These are phyloP conservation scores for Chelonoidis abingdonii DNA, from an alignment of 2,113 vertebrate genomes.

Conservation along the genomic window DNA sequence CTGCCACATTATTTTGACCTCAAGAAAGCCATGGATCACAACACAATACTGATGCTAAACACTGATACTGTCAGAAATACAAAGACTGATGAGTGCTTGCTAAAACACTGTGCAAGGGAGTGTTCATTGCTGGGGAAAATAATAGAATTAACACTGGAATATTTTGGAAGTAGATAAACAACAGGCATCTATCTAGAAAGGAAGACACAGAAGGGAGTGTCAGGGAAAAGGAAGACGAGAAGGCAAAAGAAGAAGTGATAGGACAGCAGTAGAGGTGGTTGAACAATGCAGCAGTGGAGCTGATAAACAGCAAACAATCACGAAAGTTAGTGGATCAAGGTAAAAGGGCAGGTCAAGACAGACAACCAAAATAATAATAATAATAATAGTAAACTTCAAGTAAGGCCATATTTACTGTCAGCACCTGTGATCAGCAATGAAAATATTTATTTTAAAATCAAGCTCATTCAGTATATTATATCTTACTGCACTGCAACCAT, in stretches of 20 bases:
- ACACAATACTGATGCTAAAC: slow-evolving; percentile 20
- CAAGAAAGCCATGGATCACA: slow-evolving; percentile 12
- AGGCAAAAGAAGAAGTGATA: slow-evolving; percentile 35
- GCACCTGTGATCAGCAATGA: slow-evolving; percentile 45
- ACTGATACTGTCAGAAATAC: slow-evolving; percentile 26
- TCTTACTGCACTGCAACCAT: background rate
- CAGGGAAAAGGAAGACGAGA: slow-evolving; percentile 8
- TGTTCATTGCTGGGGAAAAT: slow-evolving; percentile 40
- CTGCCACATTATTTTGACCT: slow-evolving; percentile 31
- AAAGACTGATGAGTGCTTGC: slow-evolving; percentile 31
- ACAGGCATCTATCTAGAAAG: background rate
- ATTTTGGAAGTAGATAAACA: slow-evolving; percentile 12
- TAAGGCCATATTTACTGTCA: slow-evolving; percentile 56
- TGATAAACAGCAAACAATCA: slow-evolving; percentile 33
- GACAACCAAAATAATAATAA: background rate
- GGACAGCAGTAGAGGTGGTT: background rate
- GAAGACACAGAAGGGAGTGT: background rate
- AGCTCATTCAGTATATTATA: slow-evolving; percentile 59
- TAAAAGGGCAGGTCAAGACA: slow-evolving; percentile 11
- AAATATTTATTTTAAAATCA: slow-evolving; percentile 5
- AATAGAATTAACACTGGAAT: background rate
- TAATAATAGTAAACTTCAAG: slow-evolving; percentile 37
- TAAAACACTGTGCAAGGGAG: slow-evolving; percentile 49
- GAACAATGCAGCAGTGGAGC: slow-evolving; percentile 27
- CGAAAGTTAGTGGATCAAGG: background rate